Evolutionary conservation across 2,113 vertebrate genomes (phyloP).

Genomic region (Hydropotes inermis): DNA sequence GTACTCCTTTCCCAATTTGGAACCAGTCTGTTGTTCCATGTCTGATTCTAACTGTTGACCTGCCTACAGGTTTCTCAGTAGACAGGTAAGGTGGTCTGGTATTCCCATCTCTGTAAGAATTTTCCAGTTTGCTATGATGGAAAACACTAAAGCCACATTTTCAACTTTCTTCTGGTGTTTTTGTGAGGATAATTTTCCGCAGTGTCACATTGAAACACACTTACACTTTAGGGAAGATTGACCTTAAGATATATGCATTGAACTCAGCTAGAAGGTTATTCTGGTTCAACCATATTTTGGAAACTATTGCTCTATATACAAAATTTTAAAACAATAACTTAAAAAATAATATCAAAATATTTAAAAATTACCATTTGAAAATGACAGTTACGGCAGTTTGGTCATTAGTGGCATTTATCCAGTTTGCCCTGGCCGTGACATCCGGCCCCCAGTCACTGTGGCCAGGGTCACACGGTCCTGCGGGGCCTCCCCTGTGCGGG

Average conservation of each 20-base stretch:
- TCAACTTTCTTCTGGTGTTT: neutral
- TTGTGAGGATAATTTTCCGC: neutral
- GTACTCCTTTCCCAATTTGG: neutral
- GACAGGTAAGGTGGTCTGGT: neutral
- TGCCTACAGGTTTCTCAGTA: neutral
- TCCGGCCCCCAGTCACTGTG: neutral
- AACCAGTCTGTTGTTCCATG: neutral
- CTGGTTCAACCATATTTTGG: neutral
- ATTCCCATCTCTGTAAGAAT: neutral
- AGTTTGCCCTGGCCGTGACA: neutral
- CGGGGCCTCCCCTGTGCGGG: rapidly evolving
- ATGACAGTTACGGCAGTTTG: neutral
- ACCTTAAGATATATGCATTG: neutral
- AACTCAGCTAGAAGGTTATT: neutral
- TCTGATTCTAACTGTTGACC: neutral
- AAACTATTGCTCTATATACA: neutral
- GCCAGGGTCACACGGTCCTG: too few relatives aligned
- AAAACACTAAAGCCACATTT: neutral
- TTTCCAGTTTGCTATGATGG: neutral
- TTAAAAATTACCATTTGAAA: neutral
- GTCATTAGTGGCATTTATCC: neutral
- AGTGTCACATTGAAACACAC: neutral
- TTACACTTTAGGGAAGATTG: neutral
- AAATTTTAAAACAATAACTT: neutral
- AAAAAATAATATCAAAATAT: neutral